Evolutionary conservation across 2,888 invertebrate genomes (phyloP).

Genomic region (Drosophila ustulata): DNA sequence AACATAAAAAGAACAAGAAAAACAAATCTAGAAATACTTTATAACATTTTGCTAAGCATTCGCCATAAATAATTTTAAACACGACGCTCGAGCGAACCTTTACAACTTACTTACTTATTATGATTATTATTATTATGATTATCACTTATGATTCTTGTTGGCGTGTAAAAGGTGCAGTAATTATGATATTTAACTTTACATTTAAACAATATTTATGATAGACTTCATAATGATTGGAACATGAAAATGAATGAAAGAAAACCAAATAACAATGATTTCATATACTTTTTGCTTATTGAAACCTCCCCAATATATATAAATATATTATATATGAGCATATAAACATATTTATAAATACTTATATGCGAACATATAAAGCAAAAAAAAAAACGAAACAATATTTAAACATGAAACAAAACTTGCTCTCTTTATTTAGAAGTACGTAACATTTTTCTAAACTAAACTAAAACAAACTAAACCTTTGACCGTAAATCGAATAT

Average conservation of each 20-base stretch:
- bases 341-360: slow-evolving; percentile 39
- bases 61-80: slow-evolving; percentile 55
- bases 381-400: slow-evolving; percentile 54
- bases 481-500: slow-evolving; percentile 36
- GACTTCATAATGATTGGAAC: slow-evolving; percentile 46
- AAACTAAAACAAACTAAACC: slow-evolving; percentile 49
- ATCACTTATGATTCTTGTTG: slow-evolving; percentile 67
- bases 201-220: slow-evolving; percentile 71
- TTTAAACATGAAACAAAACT: slow-evolving; percentile 60
- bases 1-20: slow-evolving; percentile 14
- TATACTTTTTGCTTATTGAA: slow-evolving; percentile 75
- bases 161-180: slow-evolving; percentile 59
- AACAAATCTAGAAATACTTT: slow-evolving; percentile 46
- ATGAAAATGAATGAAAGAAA: slow-evolving; percentile 15
- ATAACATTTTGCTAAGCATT: slow-evolving; percentile 64
- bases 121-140: slow-evolving; percentile 52
- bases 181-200: slow-evolving; percentile 48
- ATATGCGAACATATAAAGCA: slow-evolving; percentile 60
- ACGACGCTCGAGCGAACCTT: slow-evolving; percentile 45
- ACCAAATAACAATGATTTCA: slow-evolving; percentile 61
- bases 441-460: slow-evolving; percentile 72
- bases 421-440: slow-evolving; percentile 79
- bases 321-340: slow-evolving; percentile 51
- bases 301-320: slow-evolving; percentile 50
- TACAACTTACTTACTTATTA: slow-evolving; percentile 45